Conservation (phyloP, 2,888 invertebrate species). For the Scaptomyza parva region DNA sequence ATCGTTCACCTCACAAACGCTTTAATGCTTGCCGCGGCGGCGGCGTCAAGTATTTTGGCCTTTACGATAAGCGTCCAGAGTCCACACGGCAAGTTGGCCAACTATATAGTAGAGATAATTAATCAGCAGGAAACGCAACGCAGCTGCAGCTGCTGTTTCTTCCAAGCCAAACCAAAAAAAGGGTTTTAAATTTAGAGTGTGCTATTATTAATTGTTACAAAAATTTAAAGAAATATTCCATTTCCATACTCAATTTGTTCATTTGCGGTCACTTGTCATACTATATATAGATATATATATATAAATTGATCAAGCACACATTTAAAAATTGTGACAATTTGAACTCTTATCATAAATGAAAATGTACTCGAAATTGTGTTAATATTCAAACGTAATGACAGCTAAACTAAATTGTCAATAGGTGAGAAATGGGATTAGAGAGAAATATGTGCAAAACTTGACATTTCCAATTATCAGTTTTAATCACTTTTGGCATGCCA, state of each 20-base stretch:
- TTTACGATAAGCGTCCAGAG: constrained; percentile 2
- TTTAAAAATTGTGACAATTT: not conserved
- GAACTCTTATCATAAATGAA: not conserved
- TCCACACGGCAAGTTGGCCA: not conserved
- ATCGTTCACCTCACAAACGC: constrained; percentile 3
- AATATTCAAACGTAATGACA: not conserved
- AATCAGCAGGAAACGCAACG: not conserved
- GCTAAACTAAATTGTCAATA: not conserved
- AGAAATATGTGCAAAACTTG: not conserved
- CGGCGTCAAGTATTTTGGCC: constrained; percentile 4
- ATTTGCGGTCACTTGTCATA: no score
- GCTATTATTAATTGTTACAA: not conserved
- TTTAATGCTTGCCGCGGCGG: not conserved
- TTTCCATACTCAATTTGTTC: not conserved
- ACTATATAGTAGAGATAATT: constrained; percentile 7
- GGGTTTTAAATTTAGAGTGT: not conserved
- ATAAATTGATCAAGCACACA: not conserved
- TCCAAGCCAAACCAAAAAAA: not conserved
- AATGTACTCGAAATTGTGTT: not conserved
- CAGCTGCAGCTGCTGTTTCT: constrained; percentile 9
- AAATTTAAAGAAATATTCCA: not conserved
- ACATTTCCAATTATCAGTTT: not conserved
- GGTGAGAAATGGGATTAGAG: no score
- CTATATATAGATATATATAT: not conserved
- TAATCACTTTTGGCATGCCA: not conserved